Evolutionary conservation across 2,888 invertebrate species (phyloP), one percentile per base, ranked within the genome.

Genomic region (Dryobota labecula): DNA sequence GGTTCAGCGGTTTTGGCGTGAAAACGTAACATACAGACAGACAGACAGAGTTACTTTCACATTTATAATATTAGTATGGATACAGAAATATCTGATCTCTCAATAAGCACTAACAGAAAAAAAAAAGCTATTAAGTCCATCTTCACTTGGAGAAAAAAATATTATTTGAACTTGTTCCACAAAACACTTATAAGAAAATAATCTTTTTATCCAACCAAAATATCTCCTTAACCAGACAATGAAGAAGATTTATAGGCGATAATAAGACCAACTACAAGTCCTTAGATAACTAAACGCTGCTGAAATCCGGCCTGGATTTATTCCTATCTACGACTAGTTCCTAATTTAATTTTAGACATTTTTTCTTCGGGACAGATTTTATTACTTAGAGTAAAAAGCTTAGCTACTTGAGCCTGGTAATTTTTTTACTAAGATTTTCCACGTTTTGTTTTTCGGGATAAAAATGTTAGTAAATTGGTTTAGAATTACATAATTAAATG

Each of bases 271-370:
- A 63, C 24, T 45, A 51, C 41, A 45, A 24, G 24, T 7, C 30
- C 41, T 80, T 41, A 65, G 33, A 70, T 53, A 69, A 61, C 53
- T 64, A 73, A 83, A 63, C 45, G 49, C 18, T 51, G 20, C 51
- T 33, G 18, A 41, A 69, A 80, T 58, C 41, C n/a, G 11, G 58
- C 15, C 66, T 51, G 33, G 61, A 73, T 80, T 83, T 61, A 70
- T 70, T 56, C 51, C 33, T 18, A 33, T 43, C 61, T 18, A 47
- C 45, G 7, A 43, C 45, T 68, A 51, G 45, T 56, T 53, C 43
- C 82, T 71, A 64, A 78, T 81, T 81, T 67, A 49, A 36, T 80
- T 65, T 63, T 56, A 57, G 65, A 13, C 51, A 80, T 78, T 80
- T 43, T 24, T 67, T 56, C 2, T 49, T 47, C 36, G 33, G 30